These are phyloP conservation scores for Drosophila merina DNA, from an alignment of 2,888 invertebrate genomes.

Conservation along the genomic window DNA sequence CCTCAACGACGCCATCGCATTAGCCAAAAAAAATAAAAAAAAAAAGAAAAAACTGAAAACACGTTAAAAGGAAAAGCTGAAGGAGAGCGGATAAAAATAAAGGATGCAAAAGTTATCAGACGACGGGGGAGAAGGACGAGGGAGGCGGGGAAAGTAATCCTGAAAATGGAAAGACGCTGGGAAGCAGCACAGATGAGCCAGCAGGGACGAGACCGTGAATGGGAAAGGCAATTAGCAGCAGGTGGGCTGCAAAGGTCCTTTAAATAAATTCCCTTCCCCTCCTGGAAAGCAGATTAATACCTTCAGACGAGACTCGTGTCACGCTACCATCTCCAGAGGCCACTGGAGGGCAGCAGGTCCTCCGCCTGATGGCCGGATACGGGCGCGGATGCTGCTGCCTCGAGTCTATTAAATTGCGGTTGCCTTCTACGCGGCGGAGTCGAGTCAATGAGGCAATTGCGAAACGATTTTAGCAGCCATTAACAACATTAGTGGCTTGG, in stretches of 20 bases:
- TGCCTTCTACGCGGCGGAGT: constrained; percentile 24
- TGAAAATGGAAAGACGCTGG: constrained; percentile 1
- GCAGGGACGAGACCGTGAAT: constrained; percentile 19
- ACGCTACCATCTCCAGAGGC: constrained; percentile 20
- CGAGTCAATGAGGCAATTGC: constrained; percentile 71
- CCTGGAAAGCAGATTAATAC: too few relatives aligned
- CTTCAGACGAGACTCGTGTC: constrained; percentile 15
- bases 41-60: constrained; percentile 10
- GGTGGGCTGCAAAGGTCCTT: background rate
- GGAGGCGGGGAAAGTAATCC: constrained; percentile 17
- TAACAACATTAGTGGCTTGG: constrained; percentile 69
- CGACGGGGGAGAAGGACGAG: background rate
- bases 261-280: too few relatives aligned
- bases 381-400: constrained; percentile 30
- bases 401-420: constrained; percentile 54
- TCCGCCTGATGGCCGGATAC: constrained; percentile 22
- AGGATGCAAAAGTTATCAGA: constrained; percentile 3
- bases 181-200: constrained; percentile 5
- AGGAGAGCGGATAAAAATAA: constrained; percentile 23
- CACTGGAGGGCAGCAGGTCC: background rate
- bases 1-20: constrained; percentile 56
- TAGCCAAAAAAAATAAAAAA: constrained; percentile 20
- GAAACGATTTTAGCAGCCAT: constrained; percentile 66
- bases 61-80: constrained; percentile 11
- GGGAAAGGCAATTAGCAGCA: constrained; percentile 23